These are phyloP conservation scores for Goniozus legneri DNA, from an alignment of 1,140 invertebrate genomes.

Conservation along the genomic window DNA sequence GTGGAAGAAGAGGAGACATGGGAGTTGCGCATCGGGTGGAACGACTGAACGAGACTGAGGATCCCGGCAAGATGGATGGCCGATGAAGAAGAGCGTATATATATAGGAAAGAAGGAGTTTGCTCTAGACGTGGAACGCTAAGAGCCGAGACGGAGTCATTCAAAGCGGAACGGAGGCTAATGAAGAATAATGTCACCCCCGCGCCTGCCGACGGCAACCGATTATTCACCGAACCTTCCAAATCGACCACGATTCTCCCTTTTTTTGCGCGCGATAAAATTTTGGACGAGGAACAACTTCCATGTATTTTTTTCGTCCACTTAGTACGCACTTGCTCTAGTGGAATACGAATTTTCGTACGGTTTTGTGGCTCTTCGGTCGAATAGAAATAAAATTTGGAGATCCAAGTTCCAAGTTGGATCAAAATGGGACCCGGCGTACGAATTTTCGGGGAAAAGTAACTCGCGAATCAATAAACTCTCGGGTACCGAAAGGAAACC, in stretches of 20 bases:
- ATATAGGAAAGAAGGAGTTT: conserved; percentile 3
- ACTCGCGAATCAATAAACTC: conserved; percentile 51
- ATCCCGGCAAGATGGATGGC: conserved; percentile 41
- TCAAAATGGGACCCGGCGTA: too few relatives aligned
- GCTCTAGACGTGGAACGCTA: conserved; percentile 31
- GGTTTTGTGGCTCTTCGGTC: too few relatives aligned
- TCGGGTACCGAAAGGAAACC: conserved; percentile 30
- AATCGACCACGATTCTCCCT: conserved; percentile 1
- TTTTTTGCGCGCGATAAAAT: too few relatives aligned
- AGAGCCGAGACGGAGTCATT: conserved; percentile 47
- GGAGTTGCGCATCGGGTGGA: too few relatives aligned
- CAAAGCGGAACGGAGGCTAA: conserved; percentile 35
- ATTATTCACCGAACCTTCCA: conserved; percentile 15
- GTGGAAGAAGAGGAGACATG: conserved; percentile 7
- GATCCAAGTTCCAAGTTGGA: too few relatives aligned
- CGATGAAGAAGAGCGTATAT: too few relatives aligned
- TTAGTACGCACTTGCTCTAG: too few relatives aligned
- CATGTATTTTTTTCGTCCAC: too few relatives aligned
- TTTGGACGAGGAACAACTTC: too few relatives aligned
- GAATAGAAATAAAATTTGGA: too few relatives aligned
- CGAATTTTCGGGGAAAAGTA: conserved; percentile 34
- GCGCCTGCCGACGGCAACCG: background rate
- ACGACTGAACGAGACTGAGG: conserved; percentile 15
- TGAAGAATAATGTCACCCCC: conserved; percentile 43
- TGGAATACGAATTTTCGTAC: too few relatives aligned